Evolutionary conservation across 2,113 vertebrate genomes (phyloP), one percentile per base, ranked within the genome.

Genomic region (Pseudorhombus dupliciocellatus): DNA sequence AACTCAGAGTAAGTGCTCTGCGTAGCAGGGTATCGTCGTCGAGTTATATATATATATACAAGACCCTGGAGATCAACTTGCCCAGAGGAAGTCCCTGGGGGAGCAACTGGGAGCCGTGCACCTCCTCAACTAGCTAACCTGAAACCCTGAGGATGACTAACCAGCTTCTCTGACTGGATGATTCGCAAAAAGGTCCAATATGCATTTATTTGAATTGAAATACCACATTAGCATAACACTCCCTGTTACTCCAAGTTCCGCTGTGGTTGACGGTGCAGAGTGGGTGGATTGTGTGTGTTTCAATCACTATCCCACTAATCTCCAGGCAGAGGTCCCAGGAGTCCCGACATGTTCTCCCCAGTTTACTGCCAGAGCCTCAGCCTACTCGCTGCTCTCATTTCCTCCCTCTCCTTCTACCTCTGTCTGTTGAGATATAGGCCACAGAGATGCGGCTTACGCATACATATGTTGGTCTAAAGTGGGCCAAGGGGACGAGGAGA

Each of bases 241-340:
- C 20, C 51, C 48, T 9, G 4, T 66, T 22, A n/a, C 52, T 26
- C 11, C 18, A 26, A 71, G 55, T n/a, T 16, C 46, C 62, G 50
- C 20, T 68, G 59, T 40, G 58, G 73, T 59, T 65, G 55, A 44
- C 57, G 34, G 58, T 31, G 64, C 55, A 54, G 68, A 79, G 84
- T 73, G 69, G 76, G 75, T 63, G 74, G 79, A 80, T 54, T 77
- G 77, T 53, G 79, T 73, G 75, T 77, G 75, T 85, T 85, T 86
- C 68, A 78, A 59, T 80, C 82, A 75, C 69, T 67, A 83, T 83
- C 79, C 71, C 68, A 66, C 69, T 85, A 79, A 84, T 87, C 71
- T 87, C 73, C 51, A 75, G 57, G 73, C 75, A 84, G 72, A 46
- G 26, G 54, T 86, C 84, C 78, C 84, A 79, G 59, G 77, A 74